Evolutionary conservation across 1,140 invertebrate genomes (phyloP).

Genomic region (Drosophila tristis): DNA sequence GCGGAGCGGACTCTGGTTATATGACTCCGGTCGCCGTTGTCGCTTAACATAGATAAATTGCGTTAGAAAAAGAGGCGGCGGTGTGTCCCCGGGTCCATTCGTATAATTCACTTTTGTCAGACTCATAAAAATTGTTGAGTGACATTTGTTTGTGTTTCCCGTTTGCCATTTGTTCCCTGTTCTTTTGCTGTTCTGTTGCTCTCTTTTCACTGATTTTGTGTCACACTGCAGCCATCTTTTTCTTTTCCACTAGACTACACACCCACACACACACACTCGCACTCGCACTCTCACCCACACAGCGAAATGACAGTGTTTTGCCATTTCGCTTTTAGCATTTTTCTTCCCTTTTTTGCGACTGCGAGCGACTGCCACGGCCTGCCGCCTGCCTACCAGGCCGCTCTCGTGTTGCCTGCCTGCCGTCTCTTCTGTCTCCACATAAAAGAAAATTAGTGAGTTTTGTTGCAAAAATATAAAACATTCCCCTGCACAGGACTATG

Average conservation of each 20-base stretch:
- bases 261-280: conserved; percentile 23
- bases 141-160: conserved; percentile 82
- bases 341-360: conserved; percentile 38
- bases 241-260: conserved; percentile 69
- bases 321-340: conserved; percentile 48
- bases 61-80: conserved; percentile 80
- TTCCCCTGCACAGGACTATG: conserved; percentile 28
- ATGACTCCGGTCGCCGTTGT: conserved; percentile 51
- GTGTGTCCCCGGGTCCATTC: conserved; percentile 76
- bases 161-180: conserved; percentile 54
- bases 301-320: conserved; percentile 41
- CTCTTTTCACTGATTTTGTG: conserved; percentile 75
- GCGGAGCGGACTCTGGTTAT: background rate
- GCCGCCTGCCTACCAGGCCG: too few relatives aligned
- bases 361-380: background rate
- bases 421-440: conserved; percentile 64
- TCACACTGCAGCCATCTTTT: conserved; percentile 75
- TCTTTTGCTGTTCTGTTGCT: conserved; percentile 50
- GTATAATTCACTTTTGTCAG: conserved; percentile 83
- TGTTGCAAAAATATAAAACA: conserved; percentile 73
- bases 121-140: conserved; percentile 83
- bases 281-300: background rate
- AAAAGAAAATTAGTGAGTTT: conserved; percentile 81
- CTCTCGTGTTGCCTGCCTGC: conserved; percentile 5
- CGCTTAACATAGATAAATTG: conserved; percentile 80